phyloP scores from a whole-genome alignment of 2,888 invertebrate species.

The Phyto melanocephala region DNA sequence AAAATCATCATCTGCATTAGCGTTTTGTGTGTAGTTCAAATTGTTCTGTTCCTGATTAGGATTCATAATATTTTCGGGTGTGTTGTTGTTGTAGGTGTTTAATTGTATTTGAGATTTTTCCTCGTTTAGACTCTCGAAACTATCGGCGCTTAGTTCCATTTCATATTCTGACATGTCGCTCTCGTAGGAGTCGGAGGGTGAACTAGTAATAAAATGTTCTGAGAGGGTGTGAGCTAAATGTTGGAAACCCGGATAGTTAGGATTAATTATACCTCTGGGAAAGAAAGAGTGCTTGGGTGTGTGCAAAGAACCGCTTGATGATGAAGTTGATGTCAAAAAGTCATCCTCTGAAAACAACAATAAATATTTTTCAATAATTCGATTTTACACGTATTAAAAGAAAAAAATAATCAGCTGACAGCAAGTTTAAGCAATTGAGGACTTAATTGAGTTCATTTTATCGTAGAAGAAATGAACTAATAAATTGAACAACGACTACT shows the following conservation, averaged over 20 bases:
- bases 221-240: conserved; percentile 87
- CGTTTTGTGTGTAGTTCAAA: conserved; percentile 24
- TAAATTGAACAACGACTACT: too few species aligned
- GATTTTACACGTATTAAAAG: too few species aligned
- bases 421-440: too few species aligned
- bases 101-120: conserved; percentile 74
- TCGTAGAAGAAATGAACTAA: too few species aligned
- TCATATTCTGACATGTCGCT: conserved; percentile 76
- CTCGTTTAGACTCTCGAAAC: conserved; percentile 72
- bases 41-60: conserved; percentile 29
- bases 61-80: conserved; percentile 37
- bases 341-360: conserved; percentile 62
- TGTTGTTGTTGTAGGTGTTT: conserved; percentile 55
- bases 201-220: conserved; percentile 75
- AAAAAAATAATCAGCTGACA: too few species aligned
- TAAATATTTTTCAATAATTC: neutral
- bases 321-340: conserved; percentile 63
- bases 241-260: conserved; percentile 91
- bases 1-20: conserved; percentile 26
- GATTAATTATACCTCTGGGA: conserved; percentile 88
- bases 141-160: conserved; percentile 73
- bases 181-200: conserved; percentile 77
- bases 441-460: too few species aligned
- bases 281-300: conserved; percentile 74
- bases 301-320: conserved; percentile 61